A percentile compares a stretch with the other conserved stretches of the same genome.
Conservation (phyloP, 30 jellyfish, hydroid and myxozoan genomes). For the Hydra vulgaris region DNA sequence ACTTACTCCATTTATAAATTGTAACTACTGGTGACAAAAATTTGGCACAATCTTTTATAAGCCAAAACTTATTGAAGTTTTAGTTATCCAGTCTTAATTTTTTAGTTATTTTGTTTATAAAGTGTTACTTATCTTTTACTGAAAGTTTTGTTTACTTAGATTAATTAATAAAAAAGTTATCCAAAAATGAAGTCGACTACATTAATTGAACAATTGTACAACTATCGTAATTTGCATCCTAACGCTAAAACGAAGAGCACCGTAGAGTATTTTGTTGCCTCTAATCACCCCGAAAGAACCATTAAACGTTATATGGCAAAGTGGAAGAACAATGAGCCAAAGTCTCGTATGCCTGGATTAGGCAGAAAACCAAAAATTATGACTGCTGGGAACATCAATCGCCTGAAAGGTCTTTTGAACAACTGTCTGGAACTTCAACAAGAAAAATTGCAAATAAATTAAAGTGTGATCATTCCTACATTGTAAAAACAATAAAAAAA, state of each 20-base stretch:
- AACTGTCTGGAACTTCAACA: neutral
- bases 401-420: neutral
- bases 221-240: neutral
- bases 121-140: neutral
- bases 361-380: neutral
- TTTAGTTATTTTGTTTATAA: neutral
- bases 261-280: neutral
- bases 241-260: neutral
- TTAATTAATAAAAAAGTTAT: neutral
- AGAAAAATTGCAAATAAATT: neutral
- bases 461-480: neutral
- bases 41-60: neutral
- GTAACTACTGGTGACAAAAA: neutral
- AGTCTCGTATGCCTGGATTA: neutral
- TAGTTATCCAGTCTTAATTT: neutral
- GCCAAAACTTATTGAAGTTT: neutral
- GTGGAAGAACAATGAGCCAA: neutral
- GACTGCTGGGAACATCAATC: neutral
- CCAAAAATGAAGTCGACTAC: neutral
- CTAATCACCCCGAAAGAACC: neutral
- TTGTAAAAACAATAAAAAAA: neutral
- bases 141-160: neutral
- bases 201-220: neutral
- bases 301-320: neutral
- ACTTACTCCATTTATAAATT: too few species aligned